phyloP scores from a whole-genome alignment of 2,113 vertebrate genomes.

The Sinocyclocheilus rhinocerous region DNA sequence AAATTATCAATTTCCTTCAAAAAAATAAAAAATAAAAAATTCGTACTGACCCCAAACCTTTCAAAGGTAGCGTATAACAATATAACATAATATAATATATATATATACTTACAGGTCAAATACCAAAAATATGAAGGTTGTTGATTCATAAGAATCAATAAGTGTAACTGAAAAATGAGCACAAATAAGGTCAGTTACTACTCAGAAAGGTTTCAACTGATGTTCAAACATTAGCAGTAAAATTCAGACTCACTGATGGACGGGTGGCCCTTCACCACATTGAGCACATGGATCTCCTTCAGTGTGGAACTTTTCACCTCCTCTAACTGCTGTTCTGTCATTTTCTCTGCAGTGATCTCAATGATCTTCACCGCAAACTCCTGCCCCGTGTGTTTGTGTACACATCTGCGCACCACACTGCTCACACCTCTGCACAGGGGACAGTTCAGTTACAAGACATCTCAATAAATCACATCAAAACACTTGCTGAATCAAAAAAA shows the following conservation, averaged over 20 bases:
- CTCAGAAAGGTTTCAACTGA: neutral
- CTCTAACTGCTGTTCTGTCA: constrained; percentile 83
- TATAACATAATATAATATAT: constrained; percentile 51
- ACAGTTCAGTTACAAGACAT: constrained; percentile 7
- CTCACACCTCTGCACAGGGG: constrained; percentile 81
- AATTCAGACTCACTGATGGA: constrained; percentile 80
- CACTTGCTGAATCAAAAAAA: neutral
- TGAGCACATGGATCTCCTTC: constrained; percentile 87
- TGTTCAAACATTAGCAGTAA: neutral
- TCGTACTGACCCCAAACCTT: neutral
- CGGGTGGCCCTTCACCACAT: constrained; percentile 79
- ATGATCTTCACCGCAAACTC: constrained; percentile 90
- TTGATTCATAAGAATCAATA: constrained; percentile 89
- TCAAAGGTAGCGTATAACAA: neutral
- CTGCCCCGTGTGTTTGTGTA: constrained; percentile 82
- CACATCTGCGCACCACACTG: constrained; percentile 88
- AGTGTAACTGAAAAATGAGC: constrained; percentile 80
- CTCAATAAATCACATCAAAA: neutral
- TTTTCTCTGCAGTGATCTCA: constrained; percentile 85
- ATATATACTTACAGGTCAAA: constrained; percentile 91
- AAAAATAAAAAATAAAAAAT: no score
- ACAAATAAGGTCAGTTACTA: constrained; percentile 34
- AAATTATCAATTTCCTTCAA: no score
- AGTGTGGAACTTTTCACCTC: constrained; percentile 86
- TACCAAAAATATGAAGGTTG: constrained; percentile 90